Conservation (phyloP, 1,140 invertebrate species). For the Plectrocnemia conspersa region DNA sequence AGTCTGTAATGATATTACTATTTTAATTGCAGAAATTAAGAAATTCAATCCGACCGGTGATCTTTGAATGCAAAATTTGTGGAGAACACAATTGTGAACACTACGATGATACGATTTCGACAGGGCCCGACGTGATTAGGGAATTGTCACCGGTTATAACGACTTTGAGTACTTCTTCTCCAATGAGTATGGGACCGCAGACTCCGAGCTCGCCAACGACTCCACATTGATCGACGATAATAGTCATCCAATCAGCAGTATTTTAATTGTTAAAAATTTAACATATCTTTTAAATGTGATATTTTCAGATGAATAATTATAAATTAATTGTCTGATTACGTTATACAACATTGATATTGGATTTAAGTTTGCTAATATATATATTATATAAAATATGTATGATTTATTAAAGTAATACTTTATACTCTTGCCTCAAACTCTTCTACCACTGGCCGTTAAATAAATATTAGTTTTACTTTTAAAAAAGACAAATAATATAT, state of each 20-base stretch:
- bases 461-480: no score
- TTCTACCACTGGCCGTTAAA: no score
- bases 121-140: constrained; percentile 19
- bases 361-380: no score
- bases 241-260: background rate
- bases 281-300: constrained; percentile 22
- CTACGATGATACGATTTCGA: constrained; percentile 27
- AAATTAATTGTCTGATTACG: no score
- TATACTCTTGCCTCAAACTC: no score
- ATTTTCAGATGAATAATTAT: no score
- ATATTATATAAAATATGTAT: no score
- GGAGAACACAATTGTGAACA: constrained; percentile 50
- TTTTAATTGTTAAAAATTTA: constrained; percentile 11
- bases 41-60: constrained; percentile 53
- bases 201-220: constrained; percentile 8
- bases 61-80: constrained; percentile 57
- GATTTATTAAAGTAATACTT: no score
- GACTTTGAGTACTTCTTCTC: constrained; percentile 16
- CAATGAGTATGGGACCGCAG: constrained; percentile 4
- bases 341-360: no score
- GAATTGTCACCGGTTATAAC: constrained; percentile 36
- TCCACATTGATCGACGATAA: constrained; percentile 1
- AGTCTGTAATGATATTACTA: no score
- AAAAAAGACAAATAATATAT: no score
- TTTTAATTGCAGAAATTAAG: constrained; percentile 50